phyloP scores from a whole-genome alignment of 2,888 invertebrate species.

The Calameuta pallipes region DNA sequence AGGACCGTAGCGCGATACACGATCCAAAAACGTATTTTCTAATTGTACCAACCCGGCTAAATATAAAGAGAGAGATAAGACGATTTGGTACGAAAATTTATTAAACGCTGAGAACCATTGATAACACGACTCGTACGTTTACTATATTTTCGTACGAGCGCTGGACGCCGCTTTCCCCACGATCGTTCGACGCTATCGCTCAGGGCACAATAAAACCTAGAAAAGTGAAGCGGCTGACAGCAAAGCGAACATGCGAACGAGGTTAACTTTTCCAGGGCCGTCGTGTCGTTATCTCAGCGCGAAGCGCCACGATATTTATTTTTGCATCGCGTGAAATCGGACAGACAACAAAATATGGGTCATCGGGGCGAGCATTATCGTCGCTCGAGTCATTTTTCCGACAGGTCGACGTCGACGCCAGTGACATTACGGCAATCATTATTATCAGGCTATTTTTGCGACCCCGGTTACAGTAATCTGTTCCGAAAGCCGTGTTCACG shows the following conservation, averaged over 20 bases:
- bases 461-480: background rate
- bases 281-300: background rate
- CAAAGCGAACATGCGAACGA: background rate
- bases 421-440: background rate
- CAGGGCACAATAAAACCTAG: background rate
- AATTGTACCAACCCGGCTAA: background rate
- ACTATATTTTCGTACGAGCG: no score
- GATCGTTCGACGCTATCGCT: background rate
- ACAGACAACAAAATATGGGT: slow-evolving; percentile 7
- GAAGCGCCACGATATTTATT: background rate
- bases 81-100: no score
- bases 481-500: background rate
- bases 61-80: background rate
- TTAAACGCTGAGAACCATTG: background rate
- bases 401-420: background rate
- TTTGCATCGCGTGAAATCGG: slow-evolving; percentile 1
- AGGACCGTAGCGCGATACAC: background rate
- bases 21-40: background rate
- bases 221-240: background rate
- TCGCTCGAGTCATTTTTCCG: background rate
- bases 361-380: background rate
- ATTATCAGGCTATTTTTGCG: background rate
- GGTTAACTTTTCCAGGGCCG: background rate
- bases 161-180: no score
- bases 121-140: background rate